Conservation (phyloP, 1,140 invertebrate species). For the Hyphantria cunea region DNA sequence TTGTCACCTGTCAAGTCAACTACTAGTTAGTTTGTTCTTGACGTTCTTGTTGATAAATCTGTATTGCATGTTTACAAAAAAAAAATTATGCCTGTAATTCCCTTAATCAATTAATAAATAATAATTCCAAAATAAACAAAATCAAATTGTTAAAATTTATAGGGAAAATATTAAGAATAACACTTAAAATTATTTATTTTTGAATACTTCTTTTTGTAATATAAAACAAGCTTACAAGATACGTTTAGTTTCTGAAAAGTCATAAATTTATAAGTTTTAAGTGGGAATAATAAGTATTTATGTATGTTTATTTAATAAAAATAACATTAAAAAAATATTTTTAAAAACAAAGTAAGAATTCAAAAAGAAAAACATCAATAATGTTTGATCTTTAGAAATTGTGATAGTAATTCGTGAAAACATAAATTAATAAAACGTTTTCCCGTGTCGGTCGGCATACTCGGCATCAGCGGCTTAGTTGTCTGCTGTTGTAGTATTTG, state of each 20-base stretch:
- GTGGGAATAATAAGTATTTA: too few relatives aligned
- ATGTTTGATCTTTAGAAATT: not conserved
- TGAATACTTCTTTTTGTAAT: too few relatives aligned
- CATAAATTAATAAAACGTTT: slow-evolving; percentile 49
- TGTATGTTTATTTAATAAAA: too few relatives aligned
- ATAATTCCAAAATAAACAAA: not conserved
- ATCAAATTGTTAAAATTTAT: too few relatives aligned
- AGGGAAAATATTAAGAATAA: too few relatives aligned
- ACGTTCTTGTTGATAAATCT: not conserved
- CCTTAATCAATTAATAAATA: too few relatives aligned
- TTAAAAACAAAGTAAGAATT: not conserved
- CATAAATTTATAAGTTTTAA: too few relatives aligned
- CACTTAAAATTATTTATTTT: too few relatives aligned
- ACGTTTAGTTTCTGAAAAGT: too few relatives aligned
- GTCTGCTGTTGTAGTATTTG: slow-evolving; percentile 48
- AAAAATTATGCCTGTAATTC: too few relatives aligned
- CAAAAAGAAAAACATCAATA: not conserved
- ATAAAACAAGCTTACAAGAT: too few relatives aligned
- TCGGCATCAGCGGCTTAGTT: slow-evolving; percentile 49
- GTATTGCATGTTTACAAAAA: not conserved
- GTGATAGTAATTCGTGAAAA: not conserved
- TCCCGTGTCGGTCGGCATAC: slow-evolving; percentile 53
- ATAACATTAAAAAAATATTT: not conserved
- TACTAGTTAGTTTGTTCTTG: slow-evolving; percentile 7
- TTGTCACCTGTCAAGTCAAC: slow-evolving; percentile 55